Conservation (phyloP, 2,797 vertebrate species). For the Pogoniulus pusillus region DNA sequence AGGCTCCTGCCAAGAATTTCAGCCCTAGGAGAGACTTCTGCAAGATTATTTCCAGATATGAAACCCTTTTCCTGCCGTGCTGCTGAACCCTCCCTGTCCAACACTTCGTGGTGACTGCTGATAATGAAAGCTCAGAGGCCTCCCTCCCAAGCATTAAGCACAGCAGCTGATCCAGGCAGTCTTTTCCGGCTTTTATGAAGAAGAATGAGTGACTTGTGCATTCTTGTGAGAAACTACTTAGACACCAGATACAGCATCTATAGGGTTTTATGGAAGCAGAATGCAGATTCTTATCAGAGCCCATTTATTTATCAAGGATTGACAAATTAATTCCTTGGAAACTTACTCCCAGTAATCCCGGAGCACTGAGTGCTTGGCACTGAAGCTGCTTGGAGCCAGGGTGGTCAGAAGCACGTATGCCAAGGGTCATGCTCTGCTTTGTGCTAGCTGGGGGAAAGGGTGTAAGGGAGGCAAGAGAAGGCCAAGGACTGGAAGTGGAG, state of each 20-base stretch:
- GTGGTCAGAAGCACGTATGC: constrained; percentile 47
- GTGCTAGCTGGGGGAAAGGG: neutral
- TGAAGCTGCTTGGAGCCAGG: neutral
- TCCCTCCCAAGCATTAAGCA: neutral
- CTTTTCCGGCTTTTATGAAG: constrained; percentile 69
- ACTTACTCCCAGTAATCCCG: neutral
- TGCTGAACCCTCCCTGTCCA: neutral
- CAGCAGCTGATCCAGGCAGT: constrained; percentile 38
- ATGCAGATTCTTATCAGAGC: constrained; percentile 59
- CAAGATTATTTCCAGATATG: constrained; percentile 57
- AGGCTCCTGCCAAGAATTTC: constrained; percentile 51
- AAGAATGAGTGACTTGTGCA: constrained; percentile 50
- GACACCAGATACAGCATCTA: constrained; percentile 45
- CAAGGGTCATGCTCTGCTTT: neutral
- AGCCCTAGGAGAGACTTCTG: constrained; percentile 30
- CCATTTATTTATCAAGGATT: constrained; percentile 40
- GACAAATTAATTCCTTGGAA: constrained; percentile 66
- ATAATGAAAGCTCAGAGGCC: neutral
- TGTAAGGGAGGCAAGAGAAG: neutral
- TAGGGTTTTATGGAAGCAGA: constrained; percentile 52
- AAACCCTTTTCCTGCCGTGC: constrained; percentile 47
- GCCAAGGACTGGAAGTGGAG: neutral
- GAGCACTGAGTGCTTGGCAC: fast-evolving
- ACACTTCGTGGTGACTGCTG: constrained; percentile 9
- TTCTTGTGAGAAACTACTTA: constrained; percentile 66